phyloP scores from a whole-genome alignment of 2,797 vertebrate species.

The Glossophaga mutica region DNA sequence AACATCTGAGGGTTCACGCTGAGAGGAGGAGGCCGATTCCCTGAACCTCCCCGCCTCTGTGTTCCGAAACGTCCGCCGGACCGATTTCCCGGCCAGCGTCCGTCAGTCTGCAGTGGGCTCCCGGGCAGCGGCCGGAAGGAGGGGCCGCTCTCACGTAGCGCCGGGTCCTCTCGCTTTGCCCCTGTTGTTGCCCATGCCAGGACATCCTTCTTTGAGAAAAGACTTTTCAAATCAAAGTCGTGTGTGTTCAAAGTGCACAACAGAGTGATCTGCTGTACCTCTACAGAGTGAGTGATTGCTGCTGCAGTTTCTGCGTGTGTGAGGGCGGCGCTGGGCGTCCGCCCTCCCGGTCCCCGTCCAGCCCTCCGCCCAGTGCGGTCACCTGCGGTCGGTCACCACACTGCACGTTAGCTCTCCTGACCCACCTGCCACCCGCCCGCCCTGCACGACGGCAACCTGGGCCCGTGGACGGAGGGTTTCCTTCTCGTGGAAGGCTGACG shows the following conservation, averaged over 20 bases:
- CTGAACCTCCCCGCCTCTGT: rapidly evolving
- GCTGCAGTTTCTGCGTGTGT: not conserved
- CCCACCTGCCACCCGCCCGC: too few relatives aligned
- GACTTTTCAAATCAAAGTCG: not conserved
- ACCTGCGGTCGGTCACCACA: rapidly evolving
- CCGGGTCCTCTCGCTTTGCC: not conserved
- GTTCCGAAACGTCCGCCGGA: rapidly evolving
- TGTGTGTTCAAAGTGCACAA: not conserved
- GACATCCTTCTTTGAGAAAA: not conserved
- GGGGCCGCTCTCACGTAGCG: not conserved
- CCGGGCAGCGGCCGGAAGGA: not conserved
- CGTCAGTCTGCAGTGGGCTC: rapidly evolving
- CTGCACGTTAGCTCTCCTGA: rapidly evolving
- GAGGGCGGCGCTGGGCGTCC: too few relatives aligned
- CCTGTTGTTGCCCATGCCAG: too few relatives aligned
- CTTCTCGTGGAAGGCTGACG: not conserved
- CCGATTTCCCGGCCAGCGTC: not conserved
- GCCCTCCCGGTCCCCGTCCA: not conserved
- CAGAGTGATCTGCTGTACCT: too few relatives aligned
- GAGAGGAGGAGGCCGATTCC: rapidly evolving
- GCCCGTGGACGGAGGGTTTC: not conserved
- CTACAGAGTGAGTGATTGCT: rapidly evolving
- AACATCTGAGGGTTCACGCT: rapidly evolving
- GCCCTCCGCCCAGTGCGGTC: rapidly evolving
- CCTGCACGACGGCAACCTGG: not conserved